Evolutionary conservation across 2,888 invertebrate genomes (phyloP), one percentile per base, ranked within the genome.

Genomic region (Allolobophora icterica): DNA sequence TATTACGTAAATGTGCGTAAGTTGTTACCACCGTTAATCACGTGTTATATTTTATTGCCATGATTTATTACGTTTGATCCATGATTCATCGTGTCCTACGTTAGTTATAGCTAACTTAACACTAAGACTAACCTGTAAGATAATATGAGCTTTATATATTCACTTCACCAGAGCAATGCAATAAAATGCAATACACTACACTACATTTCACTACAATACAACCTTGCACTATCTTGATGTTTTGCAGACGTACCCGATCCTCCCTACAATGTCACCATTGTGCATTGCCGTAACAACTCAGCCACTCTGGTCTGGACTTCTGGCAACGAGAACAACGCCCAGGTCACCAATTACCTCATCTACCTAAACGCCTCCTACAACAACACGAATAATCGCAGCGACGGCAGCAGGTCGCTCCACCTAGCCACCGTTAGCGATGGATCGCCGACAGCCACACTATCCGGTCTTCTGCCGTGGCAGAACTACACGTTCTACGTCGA

Each of bases 401-500:
- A 71, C n/a, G 71, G 30, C 71, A 71, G 6, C 71, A n/a, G 71
- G 71, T 87, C 87, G 87, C 87, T 87, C 87, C 87, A 87, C 35
- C 87, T 87, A 15, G 87, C 87, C 21, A 33, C 38, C 35, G 87
- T 35, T 38, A 35, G 35, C 17, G 87, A 38, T 24, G 5, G 35
- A 15, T 34, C 34, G 24, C 34, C 87, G 87, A 87, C 21, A 34
- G 38, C 34, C 35, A 87, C 19, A 24, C 35, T 40, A 58, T 91
- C 21, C 87, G 30, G 24, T 30, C 96, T 97, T 96, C 97, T 97
- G 90, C 98, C 99, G 0, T 99, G 98, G 98, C 97, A 98, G 30
- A 98, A 99, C 96, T 99, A 99, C 95, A 98, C 98, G 0, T 99
- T 98, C 97, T 96, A 98, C 92, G 98, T 98, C 83, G 96, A 97